phyloP scores from a whole-genome alignment of 2,888 invertebrate genomes.

The Megastigmus dorsalis region DNA sequence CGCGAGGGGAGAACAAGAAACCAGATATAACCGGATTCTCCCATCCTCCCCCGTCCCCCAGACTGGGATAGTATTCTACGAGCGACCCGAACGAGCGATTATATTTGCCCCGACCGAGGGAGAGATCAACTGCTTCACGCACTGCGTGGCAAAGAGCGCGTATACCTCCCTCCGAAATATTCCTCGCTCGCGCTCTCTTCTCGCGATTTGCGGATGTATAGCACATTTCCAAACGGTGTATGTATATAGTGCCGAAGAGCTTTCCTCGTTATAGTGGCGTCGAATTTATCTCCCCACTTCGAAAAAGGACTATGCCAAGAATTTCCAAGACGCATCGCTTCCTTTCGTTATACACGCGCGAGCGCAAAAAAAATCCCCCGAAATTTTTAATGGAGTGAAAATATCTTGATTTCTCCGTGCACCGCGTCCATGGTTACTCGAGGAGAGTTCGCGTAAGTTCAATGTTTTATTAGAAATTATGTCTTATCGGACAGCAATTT shows the following conservation, averaged over 20 bases:
- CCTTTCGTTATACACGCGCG: constrained; percentile 8
- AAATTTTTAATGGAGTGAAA: constrained; percentile 46
- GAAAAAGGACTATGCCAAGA: constrained; percentile 46
- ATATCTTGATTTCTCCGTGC: constrained; percentile 30
- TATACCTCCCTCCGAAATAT: not conserved
- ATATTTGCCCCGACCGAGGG: no score
- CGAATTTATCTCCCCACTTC: constrained; percentile 40
- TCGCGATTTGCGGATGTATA: constrained; percentile 38
- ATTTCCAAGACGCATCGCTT: constrained; percentile 34
- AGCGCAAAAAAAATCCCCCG: constrained; percentile 21
- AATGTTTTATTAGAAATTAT: no score
- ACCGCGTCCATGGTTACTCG: no score
- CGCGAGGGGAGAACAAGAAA: not conserved
- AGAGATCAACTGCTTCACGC: no score
- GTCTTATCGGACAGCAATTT: no score
- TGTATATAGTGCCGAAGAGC: constrained; percentile 46
- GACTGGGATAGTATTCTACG: not conserved
- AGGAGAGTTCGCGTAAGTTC: no score
- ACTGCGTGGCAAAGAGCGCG: not conserved
- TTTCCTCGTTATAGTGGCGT: constrained; percentile 16
- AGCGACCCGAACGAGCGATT: constrained; percentile 1
- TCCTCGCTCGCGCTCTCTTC: constrained; percentile 10
- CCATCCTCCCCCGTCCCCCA: no score
- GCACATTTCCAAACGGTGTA: constrained; percentile 56
- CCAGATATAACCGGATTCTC: constrained; percentile 1